Evolutionary conservation across 2,113 vertebrate genomes (phyloP).

Genomic region (Actenoides hombroni): DNA sequence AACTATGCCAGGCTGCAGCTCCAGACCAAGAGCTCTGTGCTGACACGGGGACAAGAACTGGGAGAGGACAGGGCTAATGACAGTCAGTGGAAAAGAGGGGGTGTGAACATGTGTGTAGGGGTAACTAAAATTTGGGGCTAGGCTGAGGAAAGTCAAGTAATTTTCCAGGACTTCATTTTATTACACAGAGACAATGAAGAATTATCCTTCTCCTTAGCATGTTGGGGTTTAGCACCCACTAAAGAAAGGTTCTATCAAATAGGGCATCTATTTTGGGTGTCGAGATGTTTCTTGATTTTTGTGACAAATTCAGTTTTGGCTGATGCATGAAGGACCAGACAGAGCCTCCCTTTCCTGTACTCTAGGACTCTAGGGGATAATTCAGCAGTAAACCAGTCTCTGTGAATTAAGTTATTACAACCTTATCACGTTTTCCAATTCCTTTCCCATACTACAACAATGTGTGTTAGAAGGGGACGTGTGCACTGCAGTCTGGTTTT

Average conservation of each 20-base stretch:
- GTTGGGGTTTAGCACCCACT: neutral
- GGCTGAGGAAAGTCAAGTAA: neutral
- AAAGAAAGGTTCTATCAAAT: neutral
- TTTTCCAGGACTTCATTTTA: neutral
- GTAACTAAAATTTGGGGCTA: neutral
- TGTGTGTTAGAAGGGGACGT: neutral
- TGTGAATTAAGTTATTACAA: neutral
- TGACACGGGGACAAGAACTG: neutral
- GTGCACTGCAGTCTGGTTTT: neutral
- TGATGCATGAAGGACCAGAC: neutral
- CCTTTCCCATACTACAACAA: neutral
- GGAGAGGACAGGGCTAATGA: neutral
- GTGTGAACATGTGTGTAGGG: no score
- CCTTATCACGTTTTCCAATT: neutral
- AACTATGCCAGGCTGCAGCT: neutral
- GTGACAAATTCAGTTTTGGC: neutral
- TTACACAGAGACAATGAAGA: neutral
- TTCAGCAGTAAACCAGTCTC: neutral
- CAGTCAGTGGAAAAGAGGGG: neutral
- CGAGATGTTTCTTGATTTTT: neutral
- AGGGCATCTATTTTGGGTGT: neutral
- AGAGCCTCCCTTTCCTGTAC: neutral
- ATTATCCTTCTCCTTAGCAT: neutral
- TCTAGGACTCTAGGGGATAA: neutral
- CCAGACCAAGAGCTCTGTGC: neutral